phyloP scores from a whole-genome alignment of 2,113 vertebrate genomes.

The Synodontis membranacea region DNA sequence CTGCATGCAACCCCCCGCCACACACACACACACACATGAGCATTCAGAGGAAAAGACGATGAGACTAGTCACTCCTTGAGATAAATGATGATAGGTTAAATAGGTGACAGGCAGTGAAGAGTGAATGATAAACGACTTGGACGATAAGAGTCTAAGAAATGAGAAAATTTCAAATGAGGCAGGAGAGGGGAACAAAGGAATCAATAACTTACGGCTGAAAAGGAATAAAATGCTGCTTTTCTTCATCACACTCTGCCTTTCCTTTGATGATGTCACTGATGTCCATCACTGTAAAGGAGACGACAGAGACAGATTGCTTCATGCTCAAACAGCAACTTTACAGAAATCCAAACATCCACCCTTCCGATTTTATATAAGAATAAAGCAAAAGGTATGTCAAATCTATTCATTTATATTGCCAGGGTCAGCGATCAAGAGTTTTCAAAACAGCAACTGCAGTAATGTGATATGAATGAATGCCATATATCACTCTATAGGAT shows the following conservation, averaged over 20 bases:
- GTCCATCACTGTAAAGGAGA: conserved; percentile 85
- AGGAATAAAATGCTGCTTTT: conserved; percentile 96
- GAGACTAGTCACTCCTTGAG: conserved; percentile 13
- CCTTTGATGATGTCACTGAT: conserved; percentile 97
- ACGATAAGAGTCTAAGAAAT: conserved; percentile 17
- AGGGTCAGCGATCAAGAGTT: background rate
- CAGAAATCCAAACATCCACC: background rate
- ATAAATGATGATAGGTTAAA: conserved; percentile 1
- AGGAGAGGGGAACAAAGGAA: background rate
- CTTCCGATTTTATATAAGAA: background rate
- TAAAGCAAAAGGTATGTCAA: background rate
- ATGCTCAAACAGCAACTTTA: background rate
- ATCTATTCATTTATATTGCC: background rate
- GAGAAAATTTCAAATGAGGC: conserved; percentile 1
- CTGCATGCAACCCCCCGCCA: conserved; percentile 68
- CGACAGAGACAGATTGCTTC: conserved; percentile 15
- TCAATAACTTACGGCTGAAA: conserved; percentile 87
- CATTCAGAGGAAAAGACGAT: background rate
- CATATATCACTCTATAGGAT: background rate
- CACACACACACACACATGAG: conserved; percentile 1
- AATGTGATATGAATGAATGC: background rate
- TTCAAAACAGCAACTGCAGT: background rate
- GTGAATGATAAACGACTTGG: background rate
- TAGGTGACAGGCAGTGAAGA: conserved; percentile 8
- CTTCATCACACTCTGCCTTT: conserved; percentile 91